Percentiles rank a stretch among this genome's conserved stretches.
These are phyloP conservation scores for Pollimyrus isidori DNA, from an alignment of 2,113 vertebrate species.

Conservation along the genomic window DNA sequence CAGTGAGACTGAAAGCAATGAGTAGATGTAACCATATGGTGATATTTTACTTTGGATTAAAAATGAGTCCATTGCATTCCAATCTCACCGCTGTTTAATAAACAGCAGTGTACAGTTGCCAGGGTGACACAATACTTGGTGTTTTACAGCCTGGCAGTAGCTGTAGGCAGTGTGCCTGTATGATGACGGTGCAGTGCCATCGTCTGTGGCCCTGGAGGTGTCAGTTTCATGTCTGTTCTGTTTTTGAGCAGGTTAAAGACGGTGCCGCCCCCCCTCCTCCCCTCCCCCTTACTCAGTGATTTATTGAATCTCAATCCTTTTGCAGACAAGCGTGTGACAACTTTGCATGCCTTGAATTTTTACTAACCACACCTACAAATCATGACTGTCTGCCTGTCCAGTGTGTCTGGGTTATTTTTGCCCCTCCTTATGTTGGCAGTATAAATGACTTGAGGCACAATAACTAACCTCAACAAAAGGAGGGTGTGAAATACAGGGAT, in stretches of 20 bases:
- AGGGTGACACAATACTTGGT: background rate
- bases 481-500: background rate
- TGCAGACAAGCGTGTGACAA: constrained; percentile 9
- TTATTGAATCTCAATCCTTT: constrained; percentile 15
- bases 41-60: background rate
- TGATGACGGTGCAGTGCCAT: background rate
- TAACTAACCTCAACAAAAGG: background rate
- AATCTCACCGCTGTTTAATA: background rate
- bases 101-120: constrained; percentile 2
- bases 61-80: too few species aligned
- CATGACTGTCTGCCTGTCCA: background rate
- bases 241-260: constrained; percentile 21
- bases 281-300: background rate
- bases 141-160: background rate
- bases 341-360: constrained; percentile 7
- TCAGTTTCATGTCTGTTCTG: constrained; percentile 12
- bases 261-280: background rate
- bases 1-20: background rate
- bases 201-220: background rate
- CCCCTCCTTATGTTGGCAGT: background rate
- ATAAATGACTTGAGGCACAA: background rate
- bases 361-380: constrained; percentile 17
- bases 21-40: background rate
- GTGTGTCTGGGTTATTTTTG: background rate
- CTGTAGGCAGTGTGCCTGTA: background rate